Base-by-base conservation (phyloP, 2,888 invertebrate genomes). In the Dinocampus coccinellae region DNA sequence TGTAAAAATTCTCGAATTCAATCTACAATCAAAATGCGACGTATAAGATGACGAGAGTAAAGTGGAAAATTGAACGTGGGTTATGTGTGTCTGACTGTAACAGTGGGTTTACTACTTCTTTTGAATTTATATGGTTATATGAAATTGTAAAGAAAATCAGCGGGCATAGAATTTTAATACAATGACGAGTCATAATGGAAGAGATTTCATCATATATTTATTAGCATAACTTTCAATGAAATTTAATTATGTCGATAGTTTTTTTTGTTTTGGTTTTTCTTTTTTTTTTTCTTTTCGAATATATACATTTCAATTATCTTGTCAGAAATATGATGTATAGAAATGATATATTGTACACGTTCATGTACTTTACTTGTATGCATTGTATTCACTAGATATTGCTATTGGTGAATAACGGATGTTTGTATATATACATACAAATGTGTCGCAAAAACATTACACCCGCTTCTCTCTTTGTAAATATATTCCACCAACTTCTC, bases 371-470 rank as follows among this genome's bases (percentile, higher is more conserved):
- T 7, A 1, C 9, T 47, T 16, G 16, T 47, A n/a, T 16, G 1
- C 7, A 2, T 20, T 47, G 0, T 1, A 47, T n/a, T 16, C 13
- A 39, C n/a, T 7, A 3, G n/a, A 47, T 47, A 47, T 47, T 47
- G 6, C 16, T 47, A 16, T 47, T 16, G 16, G 16, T 63, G 16
- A 39, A 63, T 63, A 63, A 42, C n/a, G 13, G 1, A 29, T 42
- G 13, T 29, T 16, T 47, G 11, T 9, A 10, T 16, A 29, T 29
- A 16, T 58, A 47, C 16, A 33, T 9, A 34, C n/a, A n/a, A 34
- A 26, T 34, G 33, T 58, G 58, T 29, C 58, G 26, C 58, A n/a
- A 34, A 58, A 58, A 58, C 33, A 58, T 58, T 58, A 29, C 24
- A 47, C 47, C 16, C 42, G 26, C 24, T 29, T 26, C 26, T 57